Conservation (phyloP, 2,113 vertebrate genomes). For the Cinclus cinclus region DNA sequence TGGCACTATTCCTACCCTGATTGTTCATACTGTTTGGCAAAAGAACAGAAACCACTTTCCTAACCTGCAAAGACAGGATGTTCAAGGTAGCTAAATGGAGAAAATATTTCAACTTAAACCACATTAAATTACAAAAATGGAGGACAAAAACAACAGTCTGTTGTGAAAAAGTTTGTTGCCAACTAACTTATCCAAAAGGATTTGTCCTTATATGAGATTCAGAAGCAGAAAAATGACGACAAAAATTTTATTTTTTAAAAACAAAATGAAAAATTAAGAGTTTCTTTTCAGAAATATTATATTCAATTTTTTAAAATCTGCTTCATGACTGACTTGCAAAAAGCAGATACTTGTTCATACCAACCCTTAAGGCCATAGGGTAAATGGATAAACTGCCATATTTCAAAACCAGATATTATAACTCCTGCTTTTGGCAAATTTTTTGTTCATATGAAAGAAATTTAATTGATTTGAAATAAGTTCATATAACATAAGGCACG, state of each 20-base stretch:
- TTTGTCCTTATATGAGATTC: background rate
- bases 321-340: background rate
- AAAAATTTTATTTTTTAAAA: background rate
- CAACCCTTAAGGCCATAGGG: background rate
- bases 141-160: constrained; percentile 32
- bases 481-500: background rate
- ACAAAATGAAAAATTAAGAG: background rate
- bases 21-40: constrained; percentile 32
- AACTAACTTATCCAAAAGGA: background rate
- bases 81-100: background rate
- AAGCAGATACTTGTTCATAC: background rate
- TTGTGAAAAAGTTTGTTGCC: background rate
- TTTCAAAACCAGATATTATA: background rate
- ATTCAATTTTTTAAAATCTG: background rate
- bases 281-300: background rate
- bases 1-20: background rate
- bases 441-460: background rate
- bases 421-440: background rate
- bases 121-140: constrained; percentile 26
- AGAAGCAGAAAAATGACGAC: background rate
- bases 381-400: background rate
- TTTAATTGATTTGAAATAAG: background rate
- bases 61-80: constrained; percentile 54
- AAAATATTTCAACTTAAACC: constrained; percentile 35
- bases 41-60: constrained; percentile 23